Evolutionary conservation across 2,797 vertebrate genomes (phyloP).

Genomic region (Lemur catta): DNA sequence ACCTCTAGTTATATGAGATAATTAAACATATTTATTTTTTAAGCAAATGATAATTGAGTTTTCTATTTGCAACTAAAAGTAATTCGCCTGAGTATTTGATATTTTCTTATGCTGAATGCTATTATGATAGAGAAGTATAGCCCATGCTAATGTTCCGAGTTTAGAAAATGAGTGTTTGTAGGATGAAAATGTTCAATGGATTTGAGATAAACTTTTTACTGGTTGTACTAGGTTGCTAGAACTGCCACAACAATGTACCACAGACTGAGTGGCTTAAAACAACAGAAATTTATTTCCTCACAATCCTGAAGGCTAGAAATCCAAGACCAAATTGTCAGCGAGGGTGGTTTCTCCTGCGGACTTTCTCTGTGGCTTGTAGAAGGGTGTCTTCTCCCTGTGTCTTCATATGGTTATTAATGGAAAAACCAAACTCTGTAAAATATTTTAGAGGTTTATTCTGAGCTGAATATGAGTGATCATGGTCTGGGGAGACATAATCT

Average conservation of each 20-base stretch:
- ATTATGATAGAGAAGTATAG: background rate
- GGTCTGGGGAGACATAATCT: background rate
- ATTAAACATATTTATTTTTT: constrained; percentile 20
- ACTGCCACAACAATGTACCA: background rate
- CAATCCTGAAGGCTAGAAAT: background rate
- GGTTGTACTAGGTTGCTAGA: background rate
- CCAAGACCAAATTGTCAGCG: too few relatives aligned
- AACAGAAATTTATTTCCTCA: background rate
- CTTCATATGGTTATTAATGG: background rate
- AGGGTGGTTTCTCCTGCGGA: background rate
- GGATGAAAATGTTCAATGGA: background rate
- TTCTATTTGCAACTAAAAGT: constrained; percentile 30
- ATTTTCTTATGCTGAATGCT: background rate
- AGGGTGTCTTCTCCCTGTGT: background rate
- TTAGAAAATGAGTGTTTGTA: background rate
- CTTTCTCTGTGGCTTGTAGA: background rate
- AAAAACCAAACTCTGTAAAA: background rate
- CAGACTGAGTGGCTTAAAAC: background rate
- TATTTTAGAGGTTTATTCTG: background rate
- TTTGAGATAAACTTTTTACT: background rate
- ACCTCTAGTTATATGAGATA: background rate
- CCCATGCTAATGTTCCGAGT: background rate
- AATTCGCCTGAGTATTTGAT: background rate
- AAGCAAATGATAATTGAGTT: constrained; percentile 17
- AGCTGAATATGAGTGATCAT: background rate